These are phyloP conservation scores for Campylomormyrus tamandua DNA, from an alignment of 2,113 vertebrate genomes.

Conservation along the genomic window DNA sequence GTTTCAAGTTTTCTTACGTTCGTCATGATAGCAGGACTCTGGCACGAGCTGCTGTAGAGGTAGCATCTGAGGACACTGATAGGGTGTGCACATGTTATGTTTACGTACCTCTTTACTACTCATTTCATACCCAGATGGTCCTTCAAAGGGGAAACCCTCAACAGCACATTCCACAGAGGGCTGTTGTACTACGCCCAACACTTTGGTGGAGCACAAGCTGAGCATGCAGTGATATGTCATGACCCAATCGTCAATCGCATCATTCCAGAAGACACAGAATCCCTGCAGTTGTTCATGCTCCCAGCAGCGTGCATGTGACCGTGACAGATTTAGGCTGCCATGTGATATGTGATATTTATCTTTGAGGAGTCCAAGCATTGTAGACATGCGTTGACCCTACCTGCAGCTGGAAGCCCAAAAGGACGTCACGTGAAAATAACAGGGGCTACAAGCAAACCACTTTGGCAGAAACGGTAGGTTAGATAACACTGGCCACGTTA, in stretches of 20 bases:
- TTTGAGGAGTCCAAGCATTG: conserved; percentile 15
- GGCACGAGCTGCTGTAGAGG: not conserved
- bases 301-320: conserved; percentile 33
- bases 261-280: conserved; percentile 9
- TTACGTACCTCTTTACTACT: not conserved
- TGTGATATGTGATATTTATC: conserved; percentile 33
- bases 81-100: not conserved
- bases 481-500: conserved; percentile 18
- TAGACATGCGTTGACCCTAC: conserved; percentile 4
- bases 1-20: not conserved
- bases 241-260: not conserved
- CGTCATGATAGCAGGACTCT: not conserved
- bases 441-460: not conserved
- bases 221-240: not conserved
- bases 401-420: not conserved
- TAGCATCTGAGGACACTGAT: not conserved
- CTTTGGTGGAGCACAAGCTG: not conserved
- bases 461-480: conserved; percentile 4
- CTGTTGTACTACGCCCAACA: not conserved
- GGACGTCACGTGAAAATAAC: not conserved
- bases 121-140: not conserved
- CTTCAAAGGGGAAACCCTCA: not conserved
- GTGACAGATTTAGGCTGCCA: conserved; percentile 24
- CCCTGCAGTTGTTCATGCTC: conserved; percentile 22
- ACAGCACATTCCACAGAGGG: not conserved